Evolutionary conservation across 2,113 vertebrate genomes (phyloP).

Genomic region (Hyperoodon ampullatus): DNA sequence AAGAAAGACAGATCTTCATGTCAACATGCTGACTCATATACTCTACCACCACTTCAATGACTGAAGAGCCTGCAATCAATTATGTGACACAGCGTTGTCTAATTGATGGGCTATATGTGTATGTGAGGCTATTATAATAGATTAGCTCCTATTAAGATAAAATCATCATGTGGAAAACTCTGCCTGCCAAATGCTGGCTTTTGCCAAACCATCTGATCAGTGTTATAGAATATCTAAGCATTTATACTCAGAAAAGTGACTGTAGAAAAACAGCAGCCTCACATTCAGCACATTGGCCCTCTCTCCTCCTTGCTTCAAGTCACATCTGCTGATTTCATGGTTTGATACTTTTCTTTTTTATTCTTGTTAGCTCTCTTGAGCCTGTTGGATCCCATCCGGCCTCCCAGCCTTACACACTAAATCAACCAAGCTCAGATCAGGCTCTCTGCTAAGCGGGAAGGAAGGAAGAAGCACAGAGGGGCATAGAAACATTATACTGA

Average conservation of each 20-base stretch:
- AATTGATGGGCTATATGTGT: conserved; percentile 62
- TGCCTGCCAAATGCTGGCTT: conserved; percentile 30
- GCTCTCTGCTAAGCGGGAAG: background rate
- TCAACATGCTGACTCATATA: background rate
- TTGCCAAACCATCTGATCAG: conserved; percentile 47
- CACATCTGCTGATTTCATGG: conserved; percentile 52
- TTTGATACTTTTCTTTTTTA: conserved; percentile 41
- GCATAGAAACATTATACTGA: background rate
- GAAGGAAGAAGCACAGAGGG: conserved; percentile 2
- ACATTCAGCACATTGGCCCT: conserved; percentile 11
- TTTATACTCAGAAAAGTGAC: conserved; percentile 58
- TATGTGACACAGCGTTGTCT: conserved; percentile 53
- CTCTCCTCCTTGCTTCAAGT: conserved; percentile 37
- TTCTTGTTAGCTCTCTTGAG: conserved; percentile 56
- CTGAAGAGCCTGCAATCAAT: conserved; percentile 50
- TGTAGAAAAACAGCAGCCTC: conserved; percentile 30
- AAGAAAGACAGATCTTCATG: conserved; percentile 57
- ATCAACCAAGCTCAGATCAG: conserved; percentile 21
- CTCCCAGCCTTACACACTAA: background rate
- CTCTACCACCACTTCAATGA: conserved; percentile 10
- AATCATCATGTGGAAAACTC: conserved; percentile 52
- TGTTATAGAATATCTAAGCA: conserved; percentile 34
- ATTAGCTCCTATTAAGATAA: conserved; percentile 63
- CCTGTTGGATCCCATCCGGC: background rate
- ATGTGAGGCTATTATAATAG: conserved; percentile 56